Conservation (phyloP, 2,797 vertebrate species). For the Pogoniulus pusillus region DNA sequence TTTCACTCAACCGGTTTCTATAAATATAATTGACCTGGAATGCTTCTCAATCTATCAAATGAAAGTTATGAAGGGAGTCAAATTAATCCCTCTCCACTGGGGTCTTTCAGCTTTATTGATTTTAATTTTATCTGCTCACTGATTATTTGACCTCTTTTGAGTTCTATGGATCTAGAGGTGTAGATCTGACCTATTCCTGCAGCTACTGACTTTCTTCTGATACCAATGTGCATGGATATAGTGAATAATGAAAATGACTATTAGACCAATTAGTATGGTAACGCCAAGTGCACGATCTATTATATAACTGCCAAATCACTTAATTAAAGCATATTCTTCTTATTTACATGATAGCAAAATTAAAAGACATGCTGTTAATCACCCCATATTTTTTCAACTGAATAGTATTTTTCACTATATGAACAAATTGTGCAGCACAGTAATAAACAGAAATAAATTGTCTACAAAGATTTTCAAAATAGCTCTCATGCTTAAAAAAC, state of each 20-base stretch:
- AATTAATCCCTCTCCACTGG: conserved; percentile 18
- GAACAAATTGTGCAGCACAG: not conserved
- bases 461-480: not conserved
- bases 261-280: conserved; percentile 13
- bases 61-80: conserved; percentile 28
- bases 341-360: not conserved
- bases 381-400: not conserved
- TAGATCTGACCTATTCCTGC: not conserved
- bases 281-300: not conserved
- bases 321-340: conserved; percentile 11
- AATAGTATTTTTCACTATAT: conserved; percentile 5
- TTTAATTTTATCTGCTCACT: not conserved
- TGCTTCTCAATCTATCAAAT: conserved; percentile 28
- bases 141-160: not conserved
- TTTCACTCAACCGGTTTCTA: conserved; percentile 51
- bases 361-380: conserved; percentile 19
- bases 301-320: not conserved
- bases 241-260: not conserved
- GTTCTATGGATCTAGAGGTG: not conserved
- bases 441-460: not conserved
- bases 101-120: not conserved
- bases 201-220: not conserved
- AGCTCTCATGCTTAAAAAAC: not conserved
- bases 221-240: not conserved
- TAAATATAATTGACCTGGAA: conserved; percentile 56